Percentiles rank a stretch among this genome's conserved stretches.
These are phyloP conservation scores for Brachionus manjavacas DNA, from an alignment of 1,140 invertebrate genomes.

Conservation along the genomic window DNA sequence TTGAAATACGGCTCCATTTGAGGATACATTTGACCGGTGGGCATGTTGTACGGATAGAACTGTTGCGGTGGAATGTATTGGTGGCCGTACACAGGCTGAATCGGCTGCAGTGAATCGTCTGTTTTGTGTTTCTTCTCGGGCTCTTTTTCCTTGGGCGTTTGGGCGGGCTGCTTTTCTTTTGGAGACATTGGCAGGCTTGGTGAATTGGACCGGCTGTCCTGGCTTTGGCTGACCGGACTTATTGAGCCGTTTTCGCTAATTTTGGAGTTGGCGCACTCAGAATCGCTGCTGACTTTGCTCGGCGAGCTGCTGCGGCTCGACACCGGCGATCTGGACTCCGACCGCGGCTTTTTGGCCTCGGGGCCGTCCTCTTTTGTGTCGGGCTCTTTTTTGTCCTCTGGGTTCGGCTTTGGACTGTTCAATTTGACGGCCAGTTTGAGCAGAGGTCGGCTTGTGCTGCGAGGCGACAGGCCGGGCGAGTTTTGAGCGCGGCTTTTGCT, in stretches of 20 bases:
- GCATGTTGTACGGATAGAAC: slow-evolving; percentile 13
- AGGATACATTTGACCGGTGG: not conserved
- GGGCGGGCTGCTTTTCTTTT: not conserved
- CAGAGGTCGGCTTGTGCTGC: not conserved
- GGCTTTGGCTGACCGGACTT: not conserved
- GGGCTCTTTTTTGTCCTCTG: not conserved
- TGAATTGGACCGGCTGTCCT: not conserved
- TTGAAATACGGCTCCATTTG: slow-evolving; percentile 9
- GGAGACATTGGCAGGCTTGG: not conserved
- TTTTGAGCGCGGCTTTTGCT: not conserved
- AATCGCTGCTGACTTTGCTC: slow-evolving; percentile 2
- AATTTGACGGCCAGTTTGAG: not conserved
- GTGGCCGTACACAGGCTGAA: not conserved
- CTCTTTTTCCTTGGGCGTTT: not conserved
- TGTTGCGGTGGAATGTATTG: not conserved
- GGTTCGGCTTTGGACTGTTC: not conserved
- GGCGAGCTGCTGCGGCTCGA: slow-evolving; percentile 2
- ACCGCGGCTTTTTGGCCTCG: not conserved
- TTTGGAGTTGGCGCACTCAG: not conserved
- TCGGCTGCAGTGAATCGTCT: not conserved
- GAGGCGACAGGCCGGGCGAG: not conserved
- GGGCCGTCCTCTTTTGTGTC: not conserved
- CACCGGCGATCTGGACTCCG: not conserved
- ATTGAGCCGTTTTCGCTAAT: not conserved
- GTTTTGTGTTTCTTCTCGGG: not conserved